Evolutionary conservation across 2,797 vertebrate genomes (phyloP).

Genomic region (Oreochromis grahami): DNA sequence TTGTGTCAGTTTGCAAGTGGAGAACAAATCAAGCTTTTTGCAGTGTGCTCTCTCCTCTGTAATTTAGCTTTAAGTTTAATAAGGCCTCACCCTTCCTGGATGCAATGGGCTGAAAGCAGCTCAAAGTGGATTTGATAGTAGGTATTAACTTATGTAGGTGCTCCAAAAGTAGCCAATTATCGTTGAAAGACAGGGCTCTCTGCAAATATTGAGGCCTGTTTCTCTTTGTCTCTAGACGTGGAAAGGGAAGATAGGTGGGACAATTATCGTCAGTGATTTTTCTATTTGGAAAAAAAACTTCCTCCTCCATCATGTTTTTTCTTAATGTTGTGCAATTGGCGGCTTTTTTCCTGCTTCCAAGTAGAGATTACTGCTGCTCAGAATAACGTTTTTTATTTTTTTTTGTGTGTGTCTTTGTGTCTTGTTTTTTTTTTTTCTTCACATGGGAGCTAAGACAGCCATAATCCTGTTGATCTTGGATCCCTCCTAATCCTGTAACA

Average conservation of each 20-base stretch:
- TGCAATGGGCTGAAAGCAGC: slow-evolving; percentile 15
- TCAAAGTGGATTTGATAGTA: slow-evolving; percentile 15
- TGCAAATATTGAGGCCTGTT: not conserved
- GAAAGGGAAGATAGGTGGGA: slow-evolving; percentile 5
- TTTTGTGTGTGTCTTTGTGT: not conserved
- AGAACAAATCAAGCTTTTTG: not conserved
- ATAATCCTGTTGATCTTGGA: slow-evolving; percentile 61
- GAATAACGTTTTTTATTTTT: not conserved
- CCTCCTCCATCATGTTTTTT: not conserved
- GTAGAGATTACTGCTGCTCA: slow-evolving; percentile 28
- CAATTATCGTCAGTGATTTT: slow-evolving; percentile 36
- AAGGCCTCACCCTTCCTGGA: not conserved
- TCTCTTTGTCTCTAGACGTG: not conserved
- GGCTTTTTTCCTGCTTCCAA: slow-evolving; percentile 28
- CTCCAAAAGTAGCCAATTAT: slow-evolving; percentile 27
- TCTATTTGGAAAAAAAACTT: slow-evolving; percentile 22
- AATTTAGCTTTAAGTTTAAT: not conserved
- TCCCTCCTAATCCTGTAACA: slow-evolving; percentile 53
- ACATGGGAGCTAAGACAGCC: slow-evolving; percentile 33
- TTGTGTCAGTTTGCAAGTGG: not conserved
- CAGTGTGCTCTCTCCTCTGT: not conserved
- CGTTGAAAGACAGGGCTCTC: not conserved
- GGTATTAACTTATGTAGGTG: slow-evolving; percentile 15
- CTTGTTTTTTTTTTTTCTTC: not conserved
- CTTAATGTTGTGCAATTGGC: slow-evolving; percentile 8